Percentiles rank a stretch among this genome's conserved stretches.
Evolutionary conservation across 2,113 vertebrate genomes (phyloP).

Genomic region (Chinchilla lanigera): DNA sequence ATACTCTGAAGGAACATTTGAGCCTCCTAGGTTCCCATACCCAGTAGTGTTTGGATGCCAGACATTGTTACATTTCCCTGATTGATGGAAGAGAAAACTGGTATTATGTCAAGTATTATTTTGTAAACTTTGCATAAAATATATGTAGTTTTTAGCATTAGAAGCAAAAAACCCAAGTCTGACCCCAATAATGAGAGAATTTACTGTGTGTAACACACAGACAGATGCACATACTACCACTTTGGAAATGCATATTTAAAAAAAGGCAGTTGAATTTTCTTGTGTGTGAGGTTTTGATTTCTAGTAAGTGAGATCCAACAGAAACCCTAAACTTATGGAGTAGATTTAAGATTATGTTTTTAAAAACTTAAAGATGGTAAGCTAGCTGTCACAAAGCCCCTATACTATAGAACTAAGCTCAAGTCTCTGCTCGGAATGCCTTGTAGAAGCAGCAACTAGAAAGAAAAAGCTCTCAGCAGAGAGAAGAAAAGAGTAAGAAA

Average conservation of each 20-base stretch:
- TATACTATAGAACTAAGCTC: not conserved
- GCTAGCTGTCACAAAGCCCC: not conserved
- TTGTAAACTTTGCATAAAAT: not conserved
- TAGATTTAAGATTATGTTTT: slow-evolving; percentile 15
- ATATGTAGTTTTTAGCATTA: not conserved
- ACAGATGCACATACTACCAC: not conserved
- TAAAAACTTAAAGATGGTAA: not conserved
- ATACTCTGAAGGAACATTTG: not conserved
- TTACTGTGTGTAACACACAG: not conserved
- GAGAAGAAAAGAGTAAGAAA: not conserved
- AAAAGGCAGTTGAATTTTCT: not conserved
- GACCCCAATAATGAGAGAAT: not conserved
- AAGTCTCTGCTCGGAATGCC: not conserved
- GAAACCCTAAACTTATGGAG: not conserved
- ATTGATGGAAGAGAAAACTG: not conserved
- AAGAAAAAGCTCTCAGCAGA: not conserved
- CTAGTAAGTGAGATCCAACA: not conserved
- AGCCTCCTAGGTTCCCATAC: not conserved
- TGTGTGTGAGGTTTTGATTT: not conserved
- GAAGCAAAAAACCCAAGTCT: not conserved
- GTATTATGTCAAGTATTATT: not conserved
- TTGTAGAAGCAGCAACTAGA: not conserved
- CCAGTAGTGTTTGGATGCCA: not conserved
- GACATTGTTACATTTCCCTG: not conserved
- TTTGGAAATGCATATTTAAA: not conserved